Base-by-base conservation (phyloP, 2,888 invertebrate genomes). In the Lepidocyrtinus sp. region DNA sequence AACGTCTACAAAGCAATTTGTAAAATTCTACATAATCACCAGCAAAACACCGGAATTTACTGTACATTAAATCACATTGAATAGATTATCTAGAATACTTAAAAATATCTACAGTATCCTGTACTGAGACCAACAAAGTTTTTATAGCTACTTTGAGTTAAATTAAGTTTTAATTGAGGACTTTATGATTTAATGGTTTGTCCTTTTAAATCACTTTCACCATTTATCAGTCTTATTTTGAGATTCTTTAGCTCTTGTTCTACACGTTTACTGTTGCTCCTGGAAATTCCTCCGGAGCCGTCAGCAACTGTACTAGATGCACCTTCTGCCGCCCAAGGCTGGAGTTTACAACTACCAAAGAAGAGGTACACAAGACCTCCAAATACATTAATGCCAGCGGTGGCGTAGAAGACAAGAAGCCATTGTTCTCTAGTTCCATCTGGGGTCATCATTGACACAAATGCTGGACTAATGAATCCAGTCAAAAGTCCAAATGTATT, bases 401-500 rank as follows among this genome's bases (percentile, higher is more conserved):
- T 86, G 3, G 89, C 87, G 62, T 88, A 85, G 74, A 90, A 88
- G 1, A 90, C 88, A 1, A 84, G 75, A 75, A 89, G 87, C 90
- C 90, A 90, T 82, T 90, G 89, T 1, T 87, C 86, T 75, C 89
- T 88, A 0, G 87, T 88, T 17, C 89, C 89, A 69, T 88, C 87
- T 22, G 87, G 86, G 3, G 89, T 89, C 27, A 90, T 73, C n/a
- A 83, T 79, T 1, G 89, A 88, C 26, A 90, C 88, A 1, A 88
- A 83, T 0, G 88, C 82, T 0, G 90, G 90, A 1, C 89, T 88
- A 0, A 86, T 24, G 59, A 86, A 89, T 9, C 90, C 90, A 50
- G 89, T 88, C 1, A 89, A 81, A 19, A 89, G 89, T 0, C 88
- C 89, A 71, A 89, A 85, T 17, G 89, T 88, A 77, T 90, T 90